phyloP scores from a whole-genome alignment of 2,797 vertebrate genomes.

The Tenualosa ilisha region DNA sequence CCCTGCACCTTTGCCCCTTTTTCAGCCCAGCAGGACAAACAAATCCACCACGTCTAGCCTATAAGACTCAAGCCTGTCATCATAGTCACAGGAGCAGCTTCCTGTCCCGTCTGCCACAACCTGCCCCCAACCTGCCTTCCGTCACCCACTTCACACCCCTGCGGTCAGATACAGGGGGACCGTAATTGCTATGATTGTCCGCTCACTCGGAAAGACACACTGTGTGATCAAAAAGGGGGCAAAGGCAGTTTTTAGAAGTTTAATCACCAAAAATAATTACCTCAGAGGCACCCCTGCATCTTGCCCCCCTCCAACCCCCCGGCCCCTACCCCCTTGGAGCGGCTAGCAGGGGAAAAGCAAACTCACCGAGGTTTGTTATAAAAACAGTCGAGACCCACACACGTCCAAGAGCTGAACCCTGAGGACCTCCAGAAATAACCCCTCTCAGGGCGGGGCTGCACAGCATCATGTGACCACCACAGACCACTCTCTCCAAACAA shows the following conservation, averaged over 20 bases:
- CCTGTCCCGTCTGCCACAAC: neutral
- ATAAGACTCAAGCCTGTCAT: neutral
- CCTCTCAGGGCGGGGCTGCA: slow-evolving; percentile 48
- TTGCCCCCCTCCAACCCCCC: neutral
- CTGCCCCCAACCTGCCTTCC: neutral
- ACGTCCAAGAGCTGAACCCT: slow-evolving; percentile 13
- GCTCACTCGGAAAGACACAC: slow-evolving; percentile 29
- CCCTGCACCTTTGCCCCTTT: neutral
- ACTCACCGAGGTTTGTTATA: neutral
- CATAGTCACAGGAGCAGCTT: neutral
- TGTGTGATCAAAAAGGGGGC: slow-evolving; percentile 21
- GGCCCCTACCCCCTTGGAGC: neutral
- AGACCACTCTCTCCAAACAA: slow-evolving; percentile 59
- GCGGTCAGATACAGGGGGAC: neutral
- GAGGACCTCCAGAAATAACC: slow-evolving; percentile 52
- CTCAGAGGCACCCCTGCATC: neutral
- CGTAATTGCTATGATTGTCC: slow-evolving; percentile 33
- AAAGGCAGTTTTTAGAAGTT: neutral
- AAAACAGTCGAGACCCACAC: neutral
- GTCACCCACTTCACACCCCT: neutral
- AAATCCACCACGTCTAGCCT: neutral
- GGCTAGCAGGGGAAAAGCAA: neutral
- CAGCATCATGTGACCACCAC: slow-evolving; percentile 54
- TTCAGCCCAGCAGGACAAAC: neutral
- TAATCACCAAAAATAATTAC: slow-evolving; percentile 26